Base-by-base conservation (phyloP, 92 coral and sea anemone species). In the Palythoa heliodiscus region DNA sequence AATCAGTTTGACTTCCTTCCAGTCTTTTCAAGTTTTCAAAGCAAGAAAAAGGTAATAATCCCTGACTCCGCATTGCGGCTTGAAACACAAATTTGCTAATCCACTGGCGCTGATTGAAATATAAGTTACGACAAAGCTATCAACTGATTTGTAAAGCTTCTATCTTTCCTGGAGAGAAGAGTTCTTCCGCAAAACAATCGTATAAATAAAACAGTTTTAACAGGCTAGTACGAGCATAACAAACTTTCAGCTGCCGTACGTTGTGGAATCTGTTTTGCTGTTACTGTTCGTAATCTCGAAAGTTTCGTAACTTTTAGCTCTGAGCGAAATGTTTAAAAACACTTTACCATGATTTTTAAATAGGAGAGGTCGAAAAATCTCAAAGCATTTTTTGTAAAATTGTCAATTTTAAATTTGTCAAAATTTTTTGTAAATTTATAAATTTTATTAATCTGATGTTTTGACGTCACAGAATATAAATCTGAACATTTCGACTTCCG, bases 141-240 rank as follows among this genome's bases (percentile, higher is more conserved):
- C 73, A 11, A 69, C 73, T 69, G 47, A 25, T 69, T 2, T 35
- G 47, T 9, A 14, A 35, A 1, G 5, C 15, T 69, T 69, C 14
- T 69, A 1, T 7, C 24, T 10, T 69, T 25, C 20, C 64, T 5
- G 64, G 64, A 14, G 64, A 58, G 64, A 58, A 11, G 12, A 17
- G 5, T 11, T 58, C 12, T 58, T 58, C 64, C 3, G 20, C 17
- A 69, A 69, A 11, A 25, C 73, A 25, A 69, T 9, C 64, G 19
- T 69, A 63, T 63, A n/a, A 69, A 69, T 69, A 69, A 69, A 69
- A 11, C 47, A 69, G 73, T 29, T 69, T 25, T 43, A 43, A 43
- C 50, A 5, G 73, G 73, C 5, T 10, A 13, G n/a, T 11, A 3
- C 37, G 40, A 69, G 40, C 47, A 29, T 5, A 69, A 69, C 15